A percentile compares a stretch with the other conserved stretches of the same genome.
These are phyloP conservation scores for Opisthocomus hoazin DNA, from an alignment of 2,113 vertebrate genomes.

Conservation along the genomic window DNA sequence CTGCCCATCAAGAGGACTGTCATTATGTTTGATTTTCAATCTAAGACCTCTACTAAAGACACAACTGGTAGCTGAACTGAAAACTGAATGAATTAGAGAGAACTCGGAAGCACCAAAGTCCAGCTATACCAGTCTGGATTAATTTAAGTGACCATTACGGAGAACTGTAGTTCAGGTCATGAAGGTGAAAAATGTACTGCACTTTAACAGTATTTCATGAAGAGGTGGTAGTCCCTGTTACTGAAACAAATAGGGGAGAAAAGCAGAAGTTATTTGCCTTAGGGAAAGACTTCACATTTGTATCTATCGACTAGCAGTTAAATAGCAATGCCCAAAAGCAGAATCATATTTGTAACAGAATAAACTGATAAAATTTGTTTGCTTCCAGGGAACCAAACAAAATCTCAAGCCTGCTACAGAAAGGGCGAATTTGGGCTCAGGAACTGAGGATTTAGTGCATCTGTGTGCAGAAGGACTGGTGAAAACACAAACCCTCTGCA, in stretches of 20 bases:
- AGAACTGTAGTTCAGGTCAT: background rate
- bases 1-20: background rate
- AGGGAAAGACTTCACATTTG: background rate
- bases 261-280: background rate
- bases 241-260: background rate
- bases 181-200: background rate
- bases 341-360: background rate
- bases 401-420: background rate
- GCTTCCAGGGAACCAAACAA: background rate
- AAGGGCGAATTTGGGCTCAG: background rate
- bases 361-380: background rate
- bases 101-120: background rate
- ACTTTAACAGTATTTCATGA: background rate
- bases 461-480: background rate
- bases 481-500: background rate
- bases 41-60: background rate
- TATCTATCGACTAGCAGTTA: background rate
- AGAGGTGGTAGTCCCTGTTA: background rate
- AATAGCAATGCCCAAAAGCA: background rate
- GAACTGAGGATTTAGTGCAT: background rate
- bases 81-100: background rate
- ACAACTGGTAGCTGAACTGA: background rate
- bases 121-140: too few relatives aligned
- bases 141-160: background rate
- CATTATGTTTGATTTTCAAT: background rate